phyloP scores from a whole-genome alignment of 2,888 invertebrate species.

The Epirrhoe tristata region DNA sequence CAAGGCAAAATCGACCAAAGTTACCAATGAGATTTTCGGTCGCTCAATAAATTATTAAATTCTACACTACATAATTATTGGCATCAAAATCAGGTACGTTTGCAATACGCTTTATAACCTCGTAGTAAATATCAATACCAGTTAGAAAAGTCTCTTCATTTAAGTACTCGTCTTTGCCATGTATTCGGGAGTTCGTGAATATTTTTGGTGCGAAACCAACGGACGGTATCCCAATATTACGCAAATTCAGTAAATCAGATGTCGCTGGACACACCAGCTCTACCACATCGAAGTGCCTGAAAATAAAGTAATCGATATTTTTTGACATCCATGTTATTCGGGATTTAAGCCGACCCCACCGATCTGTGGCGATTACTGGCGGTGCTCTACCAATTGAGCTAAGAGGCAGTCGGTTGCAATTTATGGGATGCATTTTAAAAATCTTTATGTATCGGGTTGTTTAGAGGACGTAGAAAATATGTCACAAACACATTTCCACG shows the following conservation, averaged over 20 bases:
- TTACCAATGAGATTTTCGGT: too few species aligned
- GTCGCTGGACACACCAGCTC: slow-evolving; percentile 64
- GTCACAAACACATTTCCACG: too few species aligned
- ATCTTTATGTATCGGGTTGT: too few species aligned
- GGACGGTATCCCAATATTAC: slow-evolving; percentile 65
- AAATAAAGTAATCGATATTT: neutral
- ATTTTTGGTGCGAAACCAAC: slow-evolving; percentile 65
- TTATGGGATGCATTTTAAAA: too few species aligned
- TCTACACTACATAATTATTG: neutral
- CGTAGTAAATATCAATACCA: slow-evolving; percentile 65
- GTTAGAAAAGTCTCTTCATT: slow-evolving; percentile 58
- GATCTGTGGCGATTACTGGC: too few species aligned
- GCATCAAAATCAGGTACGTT: slow-evolving; percentile 38
- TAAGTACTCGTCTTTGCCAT: slow-evolving; percentile 64
- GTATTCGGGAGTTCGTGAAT: slow-evolving; percentile 54
- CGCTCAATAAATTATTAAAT: too few species aligned
- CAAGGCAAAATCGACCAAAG: too few species aligned
- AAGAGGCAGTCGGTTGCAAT: neutral
- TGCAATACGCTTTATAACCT: slow-evolving; percentile 50
- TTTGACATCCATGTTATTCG: too few species aligned
- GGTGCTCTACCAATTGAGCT: too few species aligned
- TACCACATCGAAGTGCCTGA: slow-evolving; percentile 56
- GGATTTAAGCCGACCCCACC: too few species aligned
- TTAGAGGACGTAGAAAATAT: too few species aligned
- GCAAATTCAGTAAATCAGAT: slow-evolving; percentile 61